phyloP scores from a whole-genome alignment of 1,140 invertebrate species.

The Drosophila melanica region DNA sequence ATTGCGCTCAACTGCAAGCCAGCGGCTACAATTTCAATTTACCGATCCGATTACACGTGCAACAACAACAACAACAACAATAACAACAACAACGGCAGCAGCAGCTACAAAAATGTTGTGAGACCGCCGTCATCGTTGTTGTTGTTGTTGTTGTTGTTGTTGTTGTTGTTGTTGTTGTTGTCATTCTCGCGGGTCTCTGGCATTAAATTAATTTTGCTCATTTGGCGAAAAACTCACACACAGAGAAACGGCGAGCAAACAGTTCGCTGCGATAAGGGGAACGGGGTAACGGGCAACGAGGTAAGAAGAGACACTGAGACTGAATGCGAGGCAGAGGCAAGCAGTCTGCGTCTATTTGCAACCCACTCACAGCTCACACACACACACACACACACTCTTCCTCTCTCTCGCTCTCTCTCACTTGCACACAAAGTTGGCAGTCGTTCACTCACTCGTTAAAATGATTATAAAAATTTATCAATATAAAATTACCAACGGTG shows the following conservation, averaged over 20 bases:
- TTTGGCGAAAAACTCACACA: conserved; percentile 58
- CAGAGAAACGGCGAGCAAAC: conserved; percentile 11
- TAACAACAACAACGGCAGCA: conserved; percentile 20
- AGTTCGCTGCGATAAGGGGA: background rate
- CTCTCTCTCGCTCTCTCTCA: background rate
- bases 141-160: conserved; percentile 47
- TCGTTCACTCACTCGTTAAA: conserved; percentile 73
- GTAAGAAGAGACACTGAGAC: conserved; percentile 32
- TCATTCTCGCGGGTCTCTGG: conserved; percentile 53
- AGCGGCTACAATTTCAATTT: conserved; percentile 76
- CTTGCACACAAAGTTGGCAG: conserved; percentile 17
- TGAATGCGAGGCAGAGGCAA: conserved; percentile 22
- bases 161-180: conserved; percentile 38
- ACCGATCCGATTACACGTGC: conserved; percentile 77
- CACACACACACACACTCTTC: conserved; percentile 8
- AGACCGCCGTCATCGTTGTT: conserved; percentile 43
- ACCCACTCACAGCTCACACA: conserved; percentile 42
- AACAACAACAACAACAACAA: conserved; percentile 56
- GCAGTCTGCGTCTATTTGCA: conserved; percentile 57
- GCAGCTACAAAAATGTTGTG: conserved; percentile 40
- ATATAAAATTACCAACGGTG: conserved; percentile 73
- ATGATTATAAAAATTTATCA: conserved; percentile 82
- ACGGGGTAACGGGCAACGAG: conserved; percentile 10
- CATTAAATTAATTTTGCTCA: conserved; percentile 81
- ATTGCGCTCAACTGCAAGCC: conserved; percentile 77